Conservation (phyloP, 2,888 invertebrate species). For the Apantesis nais region DNA sequence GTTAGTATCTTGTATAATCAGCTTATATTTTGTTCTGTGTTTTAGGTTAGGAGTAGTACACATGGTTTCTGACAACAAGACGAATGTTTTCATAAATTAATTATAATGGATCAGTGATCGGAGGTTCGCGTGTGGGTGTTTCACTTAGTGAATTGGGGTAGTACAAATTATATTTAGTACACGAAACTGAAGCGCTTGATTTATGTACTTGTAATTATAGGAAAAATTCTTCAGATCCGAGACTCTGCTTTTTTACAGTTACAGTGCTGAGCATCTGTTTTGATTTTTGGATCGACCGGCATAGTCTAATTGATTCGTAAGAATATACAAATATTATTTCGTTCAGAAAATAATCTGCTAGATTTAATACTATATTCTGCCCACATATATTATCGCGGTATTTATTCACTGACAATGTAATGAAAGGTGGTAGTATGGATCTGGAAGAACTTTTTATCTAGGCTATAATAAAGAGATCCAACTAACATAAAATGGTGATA, state of each 20-base stretch:
- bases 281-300: no score
- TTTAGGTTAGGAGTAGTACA: constrained; percentile 15
- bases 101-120: neutral
- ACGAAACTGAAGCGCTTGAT: neutral
- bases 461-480: neutral
- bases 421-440: no score
- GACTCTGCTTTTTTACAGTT: neutral
- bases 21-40: constrained; percentile 1
- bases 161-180: neutral
- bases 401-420: no score
- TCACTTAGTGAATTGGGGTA: neutral
- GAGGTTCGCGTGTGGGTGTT: neutral
- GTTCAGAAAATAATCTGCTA: no score
- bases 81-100: constrained; percentile 1
- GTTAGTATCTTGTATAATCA: neutral
- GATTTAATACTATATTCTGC: no score
- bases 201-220: neutral
- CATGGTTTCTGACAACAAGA: neutral
- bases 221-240: neutral
- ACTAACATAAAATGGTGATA: neutral
- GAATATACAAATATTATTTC: no score
- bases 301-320: no score
- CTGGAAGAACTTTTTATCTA: no score
- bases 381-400: no score
- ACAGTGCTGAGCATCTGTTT: neutral